Conservation (phyloP, 2,113 vertebrate genomes). For the Nothobranchius kuhntae region DNA sequence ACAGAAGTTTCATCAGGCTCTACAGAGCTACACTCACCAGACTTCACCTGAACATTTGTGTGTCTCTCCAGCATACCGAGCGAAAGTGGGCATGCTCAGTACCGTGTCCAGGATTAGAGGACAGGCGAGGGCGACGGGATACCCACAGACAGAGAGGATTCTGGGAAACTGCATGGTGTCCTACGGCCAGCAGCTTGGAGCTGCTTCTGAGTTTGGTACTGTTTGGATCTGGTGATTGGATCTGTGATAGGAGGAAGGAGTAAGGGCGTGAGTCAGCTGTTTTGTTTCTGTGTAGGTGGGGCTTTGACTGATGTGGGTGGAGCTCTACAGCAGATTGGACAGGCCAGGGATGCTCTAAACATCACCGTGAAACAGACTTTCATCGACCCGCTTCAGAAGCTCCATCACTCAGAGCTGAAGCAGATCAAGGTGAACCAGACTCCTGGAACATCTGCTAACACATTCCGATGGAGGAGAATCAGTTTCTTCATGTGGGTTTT, state of each 20-base stretch:
- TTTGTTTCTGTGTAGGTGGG: conserved; percentile 67
- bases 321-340: conserved; percentile 87
- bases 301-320: conserved; percentile 85
- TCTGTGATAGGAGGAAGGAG: too few species aligned
- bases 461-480: too few species aligned
- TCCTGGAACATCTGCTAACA: too few species aligned
- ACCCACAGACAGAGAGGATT: conserved; percentile 90
- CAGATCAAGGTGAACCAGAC: conserved; percentile 83
- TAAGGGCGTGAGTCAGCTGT: too few species aligned
- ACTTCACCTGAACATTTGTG: not conserved
- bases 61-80: conserved; percentile 85
- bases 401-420: conserved; percentile 89
- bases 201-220: conserved; percentile 86
- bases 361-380: conserved; percentile 87
- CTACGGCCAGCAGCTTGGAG: conserved; percentile 87
- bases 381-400: conserved; percentile 87
- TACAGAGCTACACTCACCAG: too few species aligned
- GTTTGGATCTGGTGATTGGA: not conserved
- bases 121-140: conserved; percentile 83
- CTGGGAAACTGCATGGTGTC: conserved; percentile 90
- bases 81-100: conserved; percentile 88
- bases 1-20: too few species aligned
- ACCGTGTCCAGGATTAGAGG: conserved; percentile 90
- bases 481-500: not conserved
- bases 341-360: conserved; percentile 86